Evolutionary conservation across 2,888 invertebrate genomes (phyloP).

Genomic region (Chironomus tentans): DNA sequence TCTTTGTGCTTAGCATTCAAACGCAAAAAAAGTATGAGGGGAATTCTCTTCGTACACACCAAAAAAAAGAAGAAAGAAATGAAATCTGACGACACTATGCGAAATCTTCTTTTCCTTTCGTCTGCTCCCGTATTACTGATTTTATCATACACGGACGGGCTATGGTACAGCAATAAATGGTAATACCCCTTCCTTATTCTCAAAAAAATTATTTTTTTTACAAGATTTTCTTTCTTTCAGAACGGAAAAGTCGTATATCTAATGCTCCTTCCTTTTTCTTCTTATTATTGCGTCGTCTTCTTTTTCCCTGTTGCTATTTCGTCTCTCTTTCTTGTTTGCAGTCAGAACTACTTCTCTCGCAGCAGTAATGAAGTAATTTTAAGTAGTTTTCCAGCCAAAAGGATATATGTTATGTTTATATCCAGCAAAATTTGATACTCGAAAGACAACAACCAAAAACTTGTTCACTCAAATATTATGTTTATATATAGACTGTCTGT

Average conservation of each 20-base stretch:
- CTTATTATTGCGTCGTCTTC: conserved; percentile 21
- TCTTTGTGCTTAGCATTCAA: neutral
- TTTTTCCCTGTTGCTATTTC: conserved; percentile 22
- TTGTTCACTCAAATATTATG: no score
- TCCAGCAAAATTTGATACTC: no score
- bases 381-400: no score
- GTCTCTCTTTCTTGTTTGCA: neutral
- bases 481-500: no score
- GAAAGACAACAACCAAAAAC: neutral
- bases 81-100: neutral
- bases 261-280: conserved; percentile 3
- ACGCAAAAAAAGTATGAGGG: neutral
- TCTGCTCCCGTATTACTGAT: conserved; percentile 15
- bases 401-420: no score
- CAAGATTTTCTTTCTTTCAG: neutral
- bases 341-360: no score
- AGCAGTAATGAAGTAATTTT: no score
- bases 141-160: neutral
- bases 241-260: conserved; percentile 16
- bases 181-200: neutral
- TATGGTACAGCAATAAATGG: neutral
- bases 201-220: no score
- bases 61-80: neutral
- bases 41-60: neutral
- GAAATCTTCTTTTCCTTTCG: neutral